Evolutionary conservation across 2,888 invertebrate genomes (phyloP).

Genomic region (Limnephilus lunatus): DNA sequence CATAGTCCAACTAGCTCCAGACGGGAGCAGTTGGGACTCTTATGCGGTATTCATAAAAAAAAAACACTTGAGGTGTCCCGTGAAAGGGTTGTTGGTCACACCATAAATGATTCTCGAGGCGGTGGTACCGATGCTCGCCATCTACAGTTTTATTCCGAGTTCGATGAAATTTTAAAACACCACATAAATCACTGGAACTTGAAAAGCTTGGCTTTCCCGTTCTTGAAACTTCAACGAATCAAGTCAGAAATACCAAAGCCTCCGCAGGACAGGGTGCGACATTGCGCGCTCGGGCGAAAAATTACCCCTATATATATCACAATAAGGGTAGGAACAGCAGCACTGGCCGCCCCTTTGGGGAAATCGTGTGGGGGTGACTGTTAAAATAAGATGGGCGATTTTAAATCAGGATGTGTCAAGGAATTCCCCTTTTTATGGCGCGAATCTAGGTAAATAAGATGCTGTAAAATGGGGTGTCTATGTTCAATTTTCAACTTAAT

Average conservation of each 20-base stretch:
- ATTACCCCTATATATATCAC: constrained; percentile 53
- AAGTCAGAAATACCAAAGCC: not conserved
- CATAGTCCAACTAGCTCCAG: no score
- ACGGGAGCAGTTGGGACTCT: no score
- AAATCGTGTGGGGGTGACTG: not conserved
- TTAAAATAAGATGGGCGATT: not conserved
- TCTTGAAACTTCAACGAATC: not conserved
- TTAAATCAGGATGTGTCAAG: not conserved
- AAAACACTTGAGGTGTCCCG: no score
- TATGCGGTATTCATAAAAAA: no score
- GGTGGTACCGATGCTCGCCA: no score
- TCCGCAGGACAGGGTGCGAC: constrained; percentile 15
- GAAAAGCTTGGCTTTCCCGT: not conserved
- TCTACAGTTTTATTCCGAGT: no score
- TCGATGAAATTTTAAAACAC: no score
- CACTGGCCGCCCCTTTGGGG: constrained; percentile 5
- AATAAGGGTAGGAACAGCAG: constrained; percentile 22
- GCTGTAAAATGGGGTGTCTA: not conserved
- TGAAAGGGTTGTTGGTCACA: no score
- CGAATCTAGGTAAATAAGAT: not conserved
- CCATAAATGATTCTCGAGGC: no score
- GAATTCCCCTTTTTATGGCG: not conserved
- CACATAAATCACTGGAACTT: no score
- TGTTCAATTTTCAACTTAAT: no score
- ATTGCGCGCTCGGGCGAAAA: constrained; percentile 35